phyloP scores from a whole-genome alignment of 92 coral and sea anemone species.

The Porites lobata region DNA sequence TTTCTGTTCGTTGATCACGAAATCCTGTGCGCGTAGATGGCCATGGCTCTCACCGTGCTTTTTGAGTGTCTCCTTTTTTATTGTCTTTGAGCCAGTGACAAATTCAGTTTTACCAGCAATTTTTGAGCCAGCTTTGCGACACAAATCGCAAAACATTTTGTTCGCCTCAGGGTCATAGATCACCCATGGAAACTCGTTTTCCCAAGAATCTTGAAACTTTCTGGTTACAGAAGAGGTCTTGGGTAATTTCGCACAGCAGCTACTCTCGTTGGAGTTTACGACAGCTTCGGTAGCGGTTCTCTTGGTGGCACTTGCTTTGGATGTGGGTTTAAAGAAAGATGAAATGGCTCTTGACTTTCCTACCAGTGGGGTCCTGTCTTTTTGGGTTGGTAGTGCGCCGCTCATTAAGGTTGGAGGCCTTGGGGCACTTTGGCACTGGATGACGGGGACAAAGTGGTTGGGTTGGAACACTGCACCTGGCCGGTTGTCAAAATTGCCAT shows the following conservation, averaged over 20 bases:
- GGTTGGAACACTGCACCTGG: slow-evolving; percentile 29
- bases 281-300: slow-evolving; percentile 41
- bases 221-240: neutral
- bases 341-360: slow-evolving; percentile 43
- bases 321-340: slow-evolving; percentile 43
- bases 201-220: too few relatives aligned
- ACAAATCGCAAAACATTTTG: slow-evolving; percentile 43
- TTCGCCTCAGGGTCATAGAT: slow-evolving; percentile 1
- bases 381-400: slow-evolving; percentile 22
- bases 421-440: slow-evolving; percentile 38
- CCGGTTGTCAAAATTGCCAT: slow-evolving; percentile 10
- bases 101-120: slow-evolving; percentile 44
- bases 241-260: slow-evolving; percentile 33
- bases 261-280: slow-evolving; percentile 16
- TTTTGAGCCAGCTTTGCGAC: slow-evolving; percentile 39
- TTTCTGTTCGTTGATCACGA: slow-evolving; percentile 43
- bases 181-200: too few relatives aligned
- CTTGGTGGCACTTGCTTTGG: slow-evolving; percentile 46
- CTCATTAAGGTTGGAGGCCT: slow-evolving; percentile 24
- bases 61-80: slow-evolving; percentile 41
- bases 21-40: slow-evolving; percentile 40
- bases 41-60: slow-evolving; percentile 39
- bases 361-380: slow-evolving; percentile 20
- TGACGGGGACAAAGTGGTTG: slow-evolving; percentile 35
- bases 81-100: slow-evolving; percentile 56